These are phyloP conservation scores for Notolepis coatsorum DNA, from an alignment of 2,797 vertebrate genomes.

Conservation along the genomic window DNA sequence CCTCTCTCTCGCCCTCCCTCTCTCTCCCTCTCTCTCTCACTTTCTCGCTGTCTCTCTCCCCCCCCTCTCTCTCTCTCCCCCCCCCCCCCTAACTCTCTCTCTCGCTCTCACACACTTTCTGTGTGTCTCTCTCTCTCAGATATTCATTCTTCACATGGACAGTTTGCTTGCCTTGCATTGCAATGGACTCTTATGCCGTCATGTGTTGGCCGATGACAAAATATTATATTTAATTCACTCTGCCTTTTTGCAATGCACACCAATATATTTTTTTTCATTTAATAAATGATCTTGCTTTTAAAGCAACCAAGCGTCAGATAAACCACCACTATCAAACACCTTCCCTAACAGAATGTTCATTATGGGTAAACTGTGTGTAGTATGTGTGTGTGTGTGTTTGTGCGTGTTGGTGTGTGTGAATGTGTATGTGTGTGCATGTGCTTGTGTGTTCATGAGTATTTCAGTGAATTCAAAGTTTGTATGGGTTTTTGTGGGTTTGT, in stretches of 20 bases:
- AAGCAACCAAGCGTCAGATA: neutral
- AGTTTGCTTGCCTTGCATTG: no score
- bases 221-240: slow-evolving; percentile 5
- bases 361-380: neutral
- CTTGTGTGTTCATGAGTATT: slow-evolving; percentile 35
- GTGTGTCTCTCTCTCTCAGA: neutral
- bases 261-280: slow-evolving; percentile 41
- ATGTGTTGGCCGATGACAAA: no score
- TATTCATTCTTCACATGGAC: neutral
- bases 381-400: neutral
- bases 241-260: slow-evolving; percentile 33
- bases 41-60: slow-evolving; percentile 19
- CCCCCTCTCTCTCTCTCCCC: slow-evolving; percentile 84
- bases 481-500: slow-evolving; percentile 35
- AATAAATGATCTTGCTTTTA: slow-evolving; percentile 44
- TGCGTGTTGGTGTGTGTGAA: slow-evolving; percentile 14
- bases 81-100: slow-evolving; percentile 67
- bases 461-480: neutral
- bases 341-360: neutral
- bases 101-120: slow-evolving; percentile 35
- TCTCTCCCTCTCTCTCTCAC: slow-evolving; percentile 25
- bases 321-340: neutral
- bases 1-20: slow-evolving; percentile 23
- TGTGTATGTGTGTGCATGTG: neutral
- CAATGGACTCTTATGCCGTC: no score